Evolutionary conservation across 2,888 invertebrate species (phyloP).

Genomic region (Hybos culiciformis): DNA sequence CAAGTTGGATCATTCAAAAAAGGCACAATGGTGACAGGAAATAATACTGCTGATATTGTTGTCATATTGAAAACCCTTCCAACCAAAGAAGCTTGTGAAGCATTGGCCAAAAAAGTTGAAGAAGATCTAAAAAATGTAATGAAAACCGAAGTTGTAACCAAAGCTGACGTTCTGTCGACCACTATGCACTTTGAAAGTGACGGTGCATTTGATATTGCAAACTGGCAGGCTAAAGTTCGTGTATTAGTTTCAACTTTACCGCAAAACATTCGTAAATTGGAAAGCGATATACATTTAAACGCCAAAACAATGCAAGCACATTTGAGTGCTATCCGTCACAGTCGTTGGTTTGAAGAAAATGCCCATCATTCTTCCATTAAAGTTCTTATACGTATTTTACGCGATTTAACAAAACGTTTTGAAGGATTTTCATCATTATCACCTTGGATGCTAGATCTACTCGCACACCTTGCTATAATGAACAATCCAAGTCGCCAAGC

Average conservation of each 20-base stretch:
- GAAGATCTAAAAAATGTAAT: slow-evolving; percentile 70
- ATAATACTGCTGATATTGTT: slow-evolving; percentile 91
- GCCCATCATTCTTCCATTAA: slow-evolving; percentile 94
- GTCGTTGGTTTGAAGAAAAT: slow-evolving; percentile 97
- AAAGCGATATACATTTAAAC: slow-evolving; percentile 68
- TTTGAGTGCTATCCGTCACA: slow-evolving; percentile 86
- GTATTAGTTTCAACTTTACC: slow-evolving; percentile 89
- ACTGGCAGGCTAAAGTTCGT: slow-evolving; percentile 71
- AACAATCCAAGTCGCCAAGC: slow-evolving; percentile 90
- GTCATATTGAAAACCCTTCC: slow-evolving; percentile 93
- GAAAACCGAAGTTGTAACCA: slow-evolving; percentile 47
- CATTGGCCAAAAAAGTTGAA: slow-evolving; percentile 73
- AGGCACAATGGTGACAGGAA: slow-evolving; percentile 91
- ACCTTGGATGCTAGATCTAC: slow-evolving; percentile 92
- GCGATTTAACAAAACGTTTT: slow-evolving; percentile 82
- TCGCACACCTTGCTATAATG: slow-evolving; percentile 93
- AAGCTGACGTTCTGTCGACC: slow-evolving; percentile 38
- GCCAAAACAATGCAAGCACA: slow-evolving; percentile 74
- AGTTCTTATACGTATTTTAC: slow-evolving; percentile 82
- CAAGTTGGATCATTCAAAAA: slow-evolving; percentile 98
- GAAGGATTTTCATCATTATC: slow-evolving; percentile 81
- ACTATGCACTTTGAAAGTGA: slow-evolving; percentile 47
- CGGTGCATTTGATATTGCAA: slow-evolving; percentile 79
- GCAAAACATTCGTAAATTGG: slow-evolving; percentile 83
- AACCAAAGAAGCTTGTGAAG: slow-evolving; percentile 88